These are phyloP conservation scores for Taeniopygia guttata DNA, from an alignment of 2,797 vertebrate genomes.

Conservation along the genomic window DNA sequence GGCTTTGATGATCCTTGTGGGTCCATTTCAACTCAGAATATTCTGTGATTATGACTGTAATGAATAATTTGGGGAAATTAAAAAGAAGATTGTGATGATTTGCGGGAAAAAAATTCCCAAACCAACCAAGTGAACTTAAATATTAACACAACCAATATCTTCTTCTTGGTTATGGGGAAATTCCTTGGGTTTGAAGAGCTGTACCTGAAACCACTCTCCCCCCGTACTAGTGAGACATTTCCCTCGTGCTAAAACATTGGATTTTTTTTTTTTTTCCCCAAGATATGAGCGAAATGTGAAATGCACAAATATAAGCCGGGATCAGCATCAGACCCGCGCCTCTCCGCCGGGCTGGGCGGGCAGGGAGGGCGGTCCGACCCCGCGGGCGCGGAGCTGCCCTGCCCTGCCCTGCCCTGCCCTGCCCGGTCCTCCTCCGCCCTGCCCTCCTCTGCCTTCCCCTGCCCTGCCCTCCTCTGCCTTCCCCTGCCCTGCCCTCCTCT, in stretches of 20 bases:
- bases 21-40: neutral
- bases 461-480: no score
- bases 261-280: neutral
- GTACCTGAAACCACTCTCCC: neutral
- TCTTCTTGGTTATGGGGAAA: neutral
- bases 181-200: neutral
- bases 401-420: no score
- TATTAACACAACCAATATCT: neutral
- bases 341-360: rapidly evolving
- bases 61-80: neutral
- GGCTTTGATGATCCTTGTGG: neutral
- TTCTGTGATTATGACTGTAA: neutral
- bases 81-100: neutral
- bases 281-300: neutral
- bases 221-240: rapidly evolving
- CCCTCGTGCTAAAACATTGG: neutral
- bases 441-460: no score
- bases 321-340: rapidly evolving
- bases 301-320: rapidly evolving
- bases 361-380: no score
- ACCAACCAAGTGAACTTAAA: neutral
- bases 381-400: neutral
- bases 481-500: neutral
- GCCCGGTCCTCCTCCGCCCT: neutral
- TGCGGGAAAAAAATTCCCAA: neutral